Evolutionary conservation across 1,140 invertebrate species (phyloP), one percentile per base, ranked within the genome.

Genomic region (Sycophaga agraensis): DNA sequence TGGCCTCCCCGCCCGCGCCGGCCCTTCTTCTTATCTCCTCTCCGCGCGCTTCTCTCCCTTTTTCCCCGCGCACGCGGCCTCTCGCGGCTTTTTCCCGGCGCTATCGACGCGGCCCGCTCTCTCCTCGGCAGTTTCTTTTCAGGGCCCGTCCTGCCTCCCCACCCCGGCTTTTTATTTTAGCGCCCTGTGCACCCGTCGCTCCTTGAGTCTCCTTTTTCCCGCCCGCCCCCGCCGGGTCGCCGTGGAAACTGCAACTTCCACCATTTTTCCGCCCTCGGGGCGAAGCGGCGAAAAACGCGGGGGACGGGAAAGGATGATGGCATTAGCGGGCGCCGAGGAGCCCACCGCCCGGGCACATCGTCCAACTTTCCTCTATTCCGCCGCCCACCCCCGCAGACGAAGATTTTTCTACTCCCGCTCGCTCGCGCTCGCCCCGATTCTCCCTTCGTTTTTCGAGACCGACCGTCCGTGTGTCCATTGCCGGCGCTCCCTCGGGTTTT

Each of bases 41-140:
- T 62, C 50, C 39, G 8, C 24, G 55, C 59, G 60, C n/a, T 34
- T 68, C 60, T 53, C 17, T 34, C 26, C 21, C 54, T 66, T 39
- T 56, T 54, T 19, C 8, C 28, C 28, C 28, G 4, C 28, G 50
- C 34, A 16, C 22, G 12, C 37, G 64, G 56, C 63, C 59, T 69
- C 70, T 75, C 71, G 72, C 70, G 72, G 69, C 76, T 76, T 76
- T 76, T 75, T 73, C 74, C 72, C 73, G 65, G 68, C 74, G 70
- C 74, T 78, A 76, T 78, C 73, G 76, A 76, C 74, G 70, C 73
- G 75, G 68, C 63, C 65, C 65, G 40, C 51, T 35, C 28, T 8
- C 28, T 65, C 69, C 66, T 68, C 43, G 65, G 64, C 53, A 59
- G 64, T 68, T 68, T 67, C 68, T 69, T 70, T 68, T 68, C 64